phyloP scores from a whole-genome alignment of 2,797 vertebrate species.

The Oceanodroma leucorhoa region DNA sequence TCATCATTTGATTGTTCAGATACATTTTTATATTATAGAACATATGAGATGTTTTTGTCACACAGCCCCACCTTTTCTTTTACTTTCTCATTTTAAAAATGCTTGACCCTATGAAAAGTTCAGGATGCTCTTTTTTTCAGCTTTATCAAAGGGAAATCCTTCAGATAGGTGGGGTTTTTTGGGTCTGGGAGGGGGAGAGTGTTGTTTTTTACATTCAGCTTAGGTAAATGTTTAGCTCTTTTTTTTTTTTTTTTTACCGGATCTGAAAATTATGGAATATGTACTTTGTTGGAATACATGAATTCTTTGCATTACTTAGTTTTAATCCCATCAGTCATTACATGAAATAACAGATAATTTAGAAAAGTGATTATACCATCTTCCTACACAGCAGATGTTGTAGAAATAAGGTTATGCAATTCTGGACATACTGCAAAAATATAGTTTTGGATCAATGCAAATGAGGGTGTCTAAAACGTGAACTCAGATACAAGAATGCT shows the following conservation, averaged over 20 bases:
- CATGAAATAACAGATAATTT: background rate
- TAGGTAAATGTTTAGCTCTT: background rate
- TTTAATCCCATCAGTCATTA: background rate
- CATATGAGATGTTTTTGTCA: background rate
- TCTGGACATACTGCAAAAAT: background rate
- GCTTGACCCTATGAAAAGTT: background rate
- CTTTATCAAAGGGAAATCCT: slow-evolving; percentile 38
- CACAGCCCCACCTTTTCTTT: background rate
- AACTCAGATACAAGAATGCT: background rate
- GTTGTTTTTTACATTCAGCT: background rate
- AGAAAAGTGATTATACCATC: background rate
- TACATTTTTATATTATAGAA: background rate
- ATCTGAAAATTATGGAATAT: background rate
- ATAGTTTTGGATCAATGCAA: background rate
- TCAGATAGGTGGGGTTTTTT: background rate
- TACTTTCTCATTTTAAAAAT: background rate
- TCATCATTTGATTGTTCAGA: background rate
- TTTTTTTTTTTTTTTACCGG: background rate
- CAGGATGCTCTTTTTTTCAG: slow-evolving; percentile 2
- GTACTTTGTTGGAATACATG: background rate
- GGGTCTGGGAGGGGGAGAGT: background rate
- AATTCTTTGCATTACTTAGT: background rate
- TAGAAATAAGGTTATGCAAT: background rate
- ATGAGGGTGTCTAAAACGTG: background rate
- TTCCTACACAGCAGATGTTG: background rate